Evolutionary conservation across 2,888 invertebrate species (phyloP).

Genomic region (Hirudinaria manillensis): DNA sequence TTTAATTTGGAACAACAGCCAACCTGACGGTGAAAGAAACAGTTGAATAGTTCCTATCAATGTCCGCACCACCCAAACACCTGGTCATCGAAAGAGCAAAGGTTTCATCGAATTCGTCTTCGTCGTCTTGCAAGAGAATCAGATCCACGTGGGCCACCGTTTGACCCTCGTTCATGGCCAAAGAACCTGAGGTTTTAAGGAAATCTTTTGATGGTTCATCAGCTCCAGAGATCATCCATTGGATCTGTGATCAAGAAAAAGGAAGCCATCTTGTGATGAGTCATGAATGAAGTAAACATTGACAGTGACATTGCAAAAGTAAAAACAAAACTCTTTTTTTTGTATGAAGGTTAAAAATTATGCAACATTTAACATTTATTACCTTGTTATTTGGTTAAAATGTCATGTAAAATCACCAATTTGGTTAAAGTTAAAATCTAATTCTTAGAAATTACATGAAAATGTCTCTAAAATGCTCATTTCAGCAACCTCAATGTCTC

Average conservation of each 20-base stretch:
- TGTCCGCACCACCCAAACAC: conserved; percentile 50
- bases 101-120: conserved; percentile 48
- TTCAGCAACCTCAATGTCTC: conserved; percentile 34
- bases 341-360: too few relatives aligned
- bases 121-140: conserved; percentile 46
- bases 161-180: conserved; percentile 42
- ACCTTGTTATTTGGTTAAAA: too few relatives aligned
- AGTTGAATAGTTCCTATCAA: conserved; percentile 43
- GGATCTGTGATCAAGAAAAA: conserved; percentile 7
- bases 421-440: too few relatives aligned
- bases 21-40: conserved; percentile 48
- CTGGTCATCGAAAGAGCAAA: conserved; percentile 43
- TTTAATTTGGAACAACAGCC: too few relatives aligned
- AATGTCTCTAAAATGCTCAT: not conserved
- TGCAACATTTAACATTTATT: too few relatives aligned
- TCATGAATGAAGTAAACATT: too few relatives aligned
- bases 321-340: too few relatives aligned
- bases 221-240: conserved; percentile 46
- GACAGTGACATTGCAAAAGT: too few relatives aligned
- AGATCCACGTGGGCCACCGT: conserved; percentile 44
- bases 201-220: conserved; percentile 42
- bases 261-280: not conserved
- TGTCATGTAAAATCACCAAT: too few relatives aligned
- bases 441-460: not conserved
- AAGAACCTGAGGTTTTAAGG: conserved; percentile 44